Evolutionary conservation across 2,888 invertebrate genomes (phyloP), one percentile per base, ranked within the genome.

Genomic region (Heliconius cydno): DNA sequence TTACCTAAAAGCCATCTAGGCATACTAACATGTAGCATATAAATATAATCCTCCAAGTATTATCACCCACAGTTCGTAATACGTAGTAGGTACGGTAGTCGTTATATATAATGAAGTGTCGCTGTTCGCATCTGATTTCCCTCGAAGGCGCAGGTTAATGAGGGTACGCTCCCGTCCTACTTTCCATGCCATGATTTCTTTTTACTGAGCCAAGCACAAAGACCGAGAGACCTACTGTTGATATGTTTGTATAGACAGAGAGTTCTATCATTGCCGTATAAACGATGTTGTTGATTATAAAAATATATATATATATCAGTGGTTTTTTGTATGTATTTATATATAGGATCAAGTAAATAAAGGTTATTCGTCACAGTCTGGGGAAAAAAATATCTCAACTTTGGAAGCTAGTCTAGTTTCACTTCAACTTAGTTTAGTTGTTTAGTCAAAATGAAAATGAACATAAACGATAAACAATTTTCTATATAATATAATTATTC

Each of bases 141-240:
- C 57, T 67, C 41, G 75, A 77, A 72, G 65, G 77, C 78, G 70
- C 67, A 81, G 77, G 78, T 75, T 79, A 81, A 81, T 81, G 78
- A 78, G 76, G 63, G 76, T 73, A 60, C 60, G 30, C 72, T 60
- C 30, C 66, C 77, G 63, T 30, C 78, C 76, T 80, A 80, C 78
- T 80, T 81, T 67, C 66, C 76, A 65, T 73, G 67, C 72, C 63
- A 25, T 72, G 74, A 74, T 79, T 79, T 71, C 75, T 79, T 79
- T 75, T 57, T 28, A 41, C 63, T 13, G 41, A 25, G n/a, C 57
- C 34, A 60, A n/a, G 60, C 38, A 60, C n/a, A 60, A 73, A 34
- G 34, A 73, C 15, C 0, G 19, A 38, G 63, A 60, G 38, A 41
- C 63, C 41, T 74, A 41, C 65, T 28, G 65, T 75, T 28, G 1